phyloP scores from a whole-genome alignment of 2,113 vertebrate species.

The Platichthys stellatus region DNA sequence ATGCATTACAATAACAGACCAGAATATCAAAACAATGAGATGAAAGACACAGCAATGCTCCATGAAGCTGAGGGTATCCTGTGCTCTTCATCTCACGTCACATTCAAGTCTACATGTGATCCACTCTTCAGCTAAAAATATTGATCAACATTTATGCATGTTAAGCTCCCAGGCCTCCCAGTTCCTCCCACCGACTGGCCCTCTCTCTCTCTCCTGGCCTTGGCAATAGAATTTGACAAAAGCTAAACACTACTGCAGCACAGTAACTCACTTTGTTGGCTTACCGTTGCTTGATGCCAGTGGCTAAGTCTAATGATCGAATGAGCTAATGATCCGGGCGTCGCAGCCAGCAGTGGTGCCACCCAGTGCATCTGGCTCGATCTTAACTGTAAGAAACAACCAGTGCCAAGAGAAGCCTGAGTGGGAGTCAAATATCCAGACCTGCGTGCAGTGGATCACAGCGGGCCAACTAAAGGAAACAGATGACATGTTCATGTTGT shows the following conservation, averaged over 20 bases:
- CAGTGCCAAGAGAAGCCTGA: slow-evolving; percentile 1
- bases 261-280: slow-evolving; percentile 25
- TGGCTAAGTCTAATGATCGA: slow-evolving; percentile 44
- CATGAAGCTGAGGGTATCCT: background rate
- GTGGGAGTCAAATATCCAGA: background rate
- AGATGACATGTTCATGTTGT: background rate
- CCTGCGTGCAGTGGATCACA: background rate
- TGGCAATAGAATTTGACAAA: background rate
- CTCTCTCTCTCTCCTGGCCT: slow-evolving; percentile 3
- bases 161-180: background rate
- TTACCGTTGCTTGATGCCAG: slow-evolving; percentile 26
- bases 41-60: background rate
- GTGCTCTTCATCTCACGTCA: background rate
- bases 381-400: slow-evolving; percentile 18
- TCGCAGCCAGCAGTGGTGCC: slow-evolving; percentile 21
- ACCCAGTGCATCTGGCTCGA: slow-evolving; percentile 4
- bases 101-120: background rate
- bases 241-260: slow-evolving; percentile 16
- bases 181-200: too few relatives aligned
- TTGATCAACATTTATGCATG: background rate
- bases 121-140: background rate
- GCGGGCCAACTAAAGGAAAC: background rate
- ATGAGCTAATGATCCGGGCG: slow-evolving; percentile 42
- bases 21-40: background rate
- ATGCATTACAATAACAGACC: background rate